Percentiles rank a stretch among this genome's conserved stretches.
Evolutionary conservation across 2,888 invertebrate species (phyloP).

Genomic region (Lamellibrachia satsuma): DNA sequence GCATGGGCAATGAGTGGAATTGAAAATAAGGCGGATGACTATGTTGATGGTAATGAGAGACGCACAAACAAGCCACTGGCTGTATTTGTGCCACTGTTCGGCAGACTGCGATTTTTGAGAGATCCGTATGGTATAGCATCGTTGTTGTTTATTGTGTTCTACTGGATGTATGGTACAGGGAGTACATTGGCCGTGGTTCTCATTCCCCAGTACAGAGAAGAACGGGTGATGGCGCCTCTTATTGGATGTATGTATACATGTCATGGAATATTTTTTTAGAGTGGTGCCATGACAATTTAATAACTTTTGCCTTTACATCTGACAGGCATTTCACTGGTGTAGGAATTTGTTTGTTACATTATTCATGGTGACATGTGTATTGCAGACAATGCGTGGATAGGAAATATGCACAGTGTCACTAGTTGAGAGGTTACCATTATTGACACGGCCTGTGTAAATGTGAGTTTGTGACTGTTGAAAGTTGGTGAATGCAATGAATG

Average conservation of each 20-base stretch:
- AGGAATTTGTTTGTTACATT: no score
- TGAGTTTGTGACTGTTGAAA: no score
- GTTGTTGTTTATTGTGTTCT: constrained; percentile 45
- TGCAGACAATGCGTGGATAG: no score
- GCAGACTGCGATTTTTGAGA: constrained; percentile 21
- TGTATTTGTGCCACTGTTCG: constrained; percentile 8
- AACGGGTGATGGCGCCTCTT: constrained; percentile 42
- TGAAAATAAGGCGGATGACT: background rate
- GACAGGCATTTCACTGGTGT: no score
- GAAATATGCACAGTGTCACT: background rate
- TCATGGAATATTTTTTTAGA: background rate
- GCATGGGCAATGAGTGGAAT: background rate
- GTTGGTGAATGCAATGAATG: no score
- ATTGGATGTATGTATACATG: constrained; percentile 47
- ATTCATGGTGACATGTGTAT: no score
- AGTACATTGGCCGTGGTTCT: constrained; percentile 51
- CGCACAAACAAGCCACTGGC: background rate
- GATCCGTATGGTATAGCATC: constrained; percentile 44
- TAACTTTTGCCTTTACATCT: no score
- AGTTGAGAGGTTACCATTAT: no score
- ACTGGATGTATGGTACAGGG: constrained; percentile 57
- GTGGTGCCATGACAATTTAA: no score
- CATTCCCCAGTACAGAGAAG: constrained; percentile 51
- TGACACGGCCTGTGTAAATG: no score
- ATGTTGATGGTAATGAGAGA: background rate